Conservation (phyloP, 2,797 vertebrate genomes). For the Epinephelus awoara region DNA sequence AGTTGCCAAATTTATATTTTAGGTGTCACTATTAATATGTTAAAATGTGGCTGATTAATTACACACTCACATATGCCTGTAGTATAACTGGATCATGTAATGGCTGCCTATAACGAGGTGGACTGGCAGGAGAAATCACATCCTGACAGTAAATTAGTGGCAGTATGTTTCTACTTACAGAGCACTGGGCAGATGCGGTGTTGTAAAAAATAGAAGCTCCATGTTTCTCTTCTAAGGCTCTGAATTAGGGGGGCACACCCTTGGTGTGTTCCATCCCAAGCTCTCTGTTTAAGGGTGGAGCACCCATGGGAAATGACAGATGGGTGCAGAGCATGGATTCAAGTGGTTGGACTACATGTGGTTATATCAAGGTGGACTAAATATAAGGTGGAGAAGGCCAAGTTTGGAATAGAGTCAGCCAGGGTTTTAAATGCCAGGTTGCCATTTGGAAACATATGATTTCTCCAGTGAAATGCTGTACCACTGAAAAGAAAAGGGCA, state of each 20-base stretch:
- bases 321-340: conserved; percentile 46
- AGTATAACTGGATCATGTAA: conserved; percentile 32
- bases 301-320: conserved; percentile 63
- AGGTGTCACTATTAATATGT: conserved; percentile 18
- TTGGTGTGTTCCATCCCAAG: conserved; percentile 31
- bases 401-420: conserved; percentile 35
- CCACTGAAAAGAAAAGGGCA: conserved; percentile 42
- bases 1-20: conserved; percentile 25
- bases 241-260: conserved; percentile 58
- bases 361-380: conserved; percentile 74
- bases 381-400: conserved; percentile 55
- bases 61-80: neutral
- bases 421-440: conserved; percentile 64
- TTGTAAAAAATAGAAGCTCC: conserved; percentile 70
- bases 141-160: conserved; percentile 70
- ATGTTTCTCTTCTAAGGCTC: conserved; percentile 44
- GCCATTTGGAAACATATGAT: conserved; percentile 65
- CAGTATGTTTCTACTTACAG: conserved; percentile 70
- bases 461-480: conserved; percentile 49
- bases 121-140: conserved; percentile 50
- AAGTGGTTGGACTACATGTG: conserved; percentile 64
- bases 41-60: conserved; percentile 25
- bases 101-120: conserved; percentile 45
- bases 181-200: conserved; percentile 63
- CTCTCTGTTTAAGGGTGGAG: conserved; percentile 71